phyloP scores from a whole-genome alignment of 2,888 invertebrate species.

The Andricus quercusramuli region DNA sequence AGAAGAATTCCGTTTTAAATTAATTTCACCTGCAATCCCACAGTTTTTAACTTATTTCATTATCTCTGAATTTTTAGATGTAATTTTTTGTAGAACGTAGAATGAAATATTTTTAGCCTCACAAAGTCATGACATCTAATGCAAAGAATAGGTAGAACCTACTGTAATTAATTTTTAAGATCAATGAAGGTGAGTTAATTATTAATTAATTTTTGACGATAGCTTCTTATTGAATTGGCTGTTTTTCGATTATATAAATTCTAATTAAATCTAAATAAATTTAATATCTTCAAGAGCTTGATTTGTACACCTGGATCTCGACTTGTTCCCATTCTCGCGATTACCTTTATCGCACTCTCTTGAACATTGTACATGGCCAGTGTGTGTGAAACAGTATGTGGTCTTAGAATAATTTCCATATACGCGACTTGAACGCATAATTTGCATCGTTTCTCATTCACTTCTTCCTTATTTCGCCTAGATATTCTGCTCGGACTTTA shows the following conservation, averaged over 20 bases:
- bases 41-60: too few relatives aligned
- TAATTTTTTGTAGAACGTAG: too few relatives aligned
- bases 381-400: background rate
- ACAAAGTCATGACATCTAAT: too few relatives aligned
- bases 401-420: conserved; percentile 32
- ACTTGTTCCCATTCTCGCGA: conserved; percentile 11
- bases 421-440: conserved; percentile 3
- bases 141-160: too few relatives aligned
- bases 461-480: background rate
- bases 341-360: conserved; percentile 21
- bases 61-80: too few relatives aligned
- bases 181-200: too few relatives aligned
- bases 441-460: conserved; percentile 20
- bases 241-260: background rate
- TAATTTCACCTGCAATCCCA: too few relatives aligned
- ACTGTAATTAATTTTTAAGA: too few relatives aligned
- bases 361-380: background rate
- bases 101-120: too few relatives aligned
- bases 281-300: background rate
- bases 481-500: background rate
- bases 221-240: background rate
- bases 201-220: too few relatives aligned
- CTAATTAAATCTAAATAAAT: background rate
- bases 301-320: background rate
- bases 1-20: too few relatives aligned